Conservation (phyloP, 2,888 invertebrate species). For the Macrosiphum euphorbiae region DNA sequence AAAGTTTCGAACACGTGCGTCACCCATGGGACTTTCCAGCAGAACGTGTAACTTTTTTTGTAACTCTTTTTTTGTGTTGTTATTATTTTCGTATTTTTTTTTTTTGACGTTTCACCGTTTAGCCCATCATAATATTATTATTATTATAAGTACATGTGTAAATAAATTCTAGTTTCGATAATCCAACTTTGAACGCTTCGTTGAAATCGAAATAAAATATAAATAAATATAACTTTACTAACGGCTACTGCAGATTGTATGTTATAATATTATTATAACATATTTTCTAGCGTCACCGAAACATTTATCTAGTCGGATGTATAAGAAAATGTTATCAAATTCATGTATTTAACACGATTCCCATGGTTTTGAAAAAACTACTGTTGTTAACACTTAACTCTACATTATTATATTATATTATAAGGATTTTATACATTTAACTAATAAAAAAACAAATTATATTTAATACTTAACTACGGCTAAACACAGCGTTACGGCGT, state of each 20-base stretch:
- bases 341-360: not conserved
- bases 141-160: not conserved
- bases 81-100: not conserved
- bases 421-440: not conserved
- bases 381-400: not conserved
- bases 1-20: constrained; percentile 42
- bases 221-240: not conserved
- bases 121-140: not conserved
- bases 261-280: not conserved
- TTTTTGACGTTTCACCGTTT: constrained; percentile 3
- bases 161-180: not conserved
- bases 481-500: not conserved
- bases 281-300: not conserved
- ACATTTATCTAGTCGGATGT: not conserved
- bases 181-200: not conserved
- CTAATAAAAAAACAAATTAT: not conserved
- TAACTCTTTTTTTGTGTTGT: not conserved
- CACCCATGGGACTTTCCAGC: not conserved
- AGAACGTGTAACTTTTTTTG: constrained; percentile 1
- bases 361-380: not conserved
- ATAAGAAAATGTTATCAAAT: not conserved
- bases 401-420: not conserved
- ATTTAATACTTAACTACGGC: not conserved
- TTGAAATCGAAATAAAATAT: not conserved
- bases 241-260: not conserved